Evolutionary conservation across 2,113 vertebrate genomes (phyloP).

Genomic region (Myodes glareolus): DNA sequence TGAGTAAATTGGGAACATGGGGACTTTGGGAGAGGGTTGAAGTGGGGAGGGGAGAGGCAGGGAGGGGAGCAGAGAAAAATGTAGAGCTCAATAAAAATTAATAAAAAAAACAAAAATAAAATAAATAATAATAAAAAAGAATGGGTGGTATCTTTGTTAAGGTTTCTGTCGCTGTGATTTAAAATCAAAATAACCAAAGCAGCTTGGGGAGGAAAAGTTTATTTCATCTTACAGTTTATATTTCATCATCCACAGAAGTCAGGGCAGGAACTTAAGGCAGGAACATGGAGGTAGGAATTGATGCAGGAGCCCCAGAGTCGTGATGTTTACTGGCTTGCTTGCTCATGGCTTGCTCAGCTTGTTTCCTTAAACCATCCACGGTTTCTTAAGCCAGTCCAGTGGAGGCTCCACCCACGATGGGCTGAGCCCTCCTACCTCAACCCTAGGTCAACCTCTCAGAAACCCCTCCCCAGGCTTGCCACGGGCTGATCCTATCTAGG

Average conservation of each 20-base stretch:
- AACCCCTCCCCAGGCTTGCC: background rate
- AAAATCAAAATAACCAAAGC: background rate
- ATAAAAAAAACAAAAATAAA: background rate
- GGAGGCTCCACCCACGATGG: background rate
- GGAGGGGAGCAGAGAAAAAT: too few relatives aligned
- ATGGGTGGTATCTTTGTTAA: background rate
- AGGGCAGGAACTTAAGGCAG: background rate
- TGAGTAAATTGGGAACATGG: too few relatives aligned
- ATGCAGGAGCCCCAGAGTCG: background rate
- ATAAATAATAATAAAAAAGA: background rate
- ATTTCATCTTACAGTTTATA: too few relatives aligned
- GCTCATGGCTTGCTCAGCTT: background rate
- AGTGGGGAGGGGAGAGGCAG: too few relatives aligned
- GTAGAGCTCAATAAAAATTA: too few relatives aligned
- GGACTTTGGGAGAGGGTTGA: too few relatives aligned
- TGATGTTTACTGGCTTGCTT: background rate
- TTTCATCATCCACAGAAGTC: background rate
- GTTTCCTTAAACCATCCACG: background rate
- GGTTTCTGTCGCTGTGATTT: background rate
- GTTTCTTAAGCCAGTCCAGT: background rate
- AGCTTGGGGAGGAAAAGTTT: background rate
- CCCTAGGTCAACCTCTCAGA: background rate
- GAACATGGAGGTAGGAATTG: background rate
- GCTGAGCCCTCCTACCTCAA: background rate
- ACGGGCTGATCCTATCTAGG: background rate